phyloP scores from a whole-genome alignment of 1,140 invertebrate genomes.

The Octopus sinensis region DNA sequence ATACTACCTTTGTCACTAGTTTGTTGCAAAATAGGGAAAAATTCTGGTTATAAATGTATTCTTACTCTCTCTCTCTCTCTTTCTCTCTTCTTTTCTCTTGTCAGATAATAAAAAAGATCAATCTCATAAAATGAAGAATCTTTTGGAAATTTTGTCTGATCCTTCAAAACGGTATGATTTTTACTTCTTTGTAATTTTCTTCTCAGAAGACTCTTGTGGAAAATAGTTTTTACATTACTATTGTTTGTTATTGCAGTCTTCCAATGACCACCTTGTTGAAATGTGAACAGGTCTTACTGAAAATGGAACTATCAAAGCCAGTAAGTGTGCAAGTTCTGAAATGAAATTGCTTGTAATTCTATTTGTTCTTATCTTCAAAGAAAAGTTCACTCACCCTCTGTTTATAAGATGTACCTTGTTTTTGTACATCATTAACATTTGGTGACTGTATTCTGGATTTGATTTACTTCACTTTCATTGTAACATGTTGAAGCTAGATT shows the following conservation, averaged over 20 bases:
- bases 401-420: too few species aligned
- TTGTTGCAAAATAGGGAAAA: too few species aligned
- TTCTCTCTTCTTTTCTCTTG: constrained; percentile 8
- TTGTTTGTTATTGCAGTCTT: constrained; percentile 58
- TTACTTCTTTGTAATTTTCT: not conserved
- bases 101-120: constrained; percentile 72
- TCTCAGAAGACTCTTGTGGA: not conserved
- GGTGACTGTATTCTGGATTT: too few species aligned
- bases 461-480: too few species aligned
- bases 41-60: too few species aligned
- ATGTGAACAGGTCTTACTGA: constrained; percentile 88
- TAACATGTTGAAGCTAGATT: too few species aligned
- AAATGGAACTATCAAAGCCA: constrained; percentile 71
- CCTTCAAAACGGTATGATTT: constrained; percentile 68
- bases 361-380: too few species aligned
- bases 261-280: constrained; percentile 84
- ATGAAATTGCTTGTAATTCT: too few species aligned
- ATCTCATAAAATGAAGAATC: constrained; percentile 81
- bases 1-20: too few species aligned
- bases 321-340: constrained; percentile 41
- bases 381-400: too few species aligned
- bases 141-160: constrained; percentile 85
- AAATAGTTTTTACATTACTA: constrained; percentile 10
- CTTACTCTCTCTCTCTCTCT: too few species aligned
- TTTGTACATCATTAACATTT: too few species aligned